These are phyloP conservation scores for Xiphophorus hellerii DNA, from an alignment of 2,113 vertebrate genomes.

Conservation along the genomic window DNA sequence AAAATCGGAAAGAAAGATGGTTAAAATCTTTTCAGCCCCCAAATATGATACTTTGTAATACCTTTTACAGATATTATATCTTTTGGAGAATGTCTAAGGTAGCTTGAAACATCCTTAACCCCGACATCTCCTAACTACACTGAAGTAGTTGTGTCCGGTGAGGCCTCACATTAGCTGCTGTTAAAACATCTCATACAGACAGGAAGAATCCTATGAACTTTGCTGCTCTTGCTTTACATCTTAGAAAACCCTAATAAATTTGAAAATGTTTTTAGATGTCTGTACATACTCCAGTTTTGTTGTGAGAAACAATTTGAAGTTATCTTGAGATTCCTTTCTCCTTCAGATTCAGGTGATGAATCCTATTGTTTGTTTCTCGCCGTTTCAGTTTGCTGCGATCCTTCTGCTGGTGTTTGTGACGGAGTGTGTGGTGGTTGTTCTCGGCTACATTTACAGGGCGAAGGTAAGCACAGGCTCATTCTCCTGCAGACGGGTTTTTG, in stretches of 20 bases:
- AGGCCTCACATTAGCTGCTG: too few relatives aligned
- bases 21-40: neutral
- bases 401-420: constrained; percentile 95
- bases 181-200: neutral
- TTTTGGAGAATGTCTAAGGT: too few relatives aligned
- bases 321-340: too few relatives aligned
- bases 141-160: too few relatives aligned
- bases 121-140: too few relatives aligned
- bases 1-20: neutral
- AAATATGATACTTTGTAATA: neutral
- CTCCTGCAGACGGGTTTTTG: neutral
- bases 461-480: constrained; percentile 83
- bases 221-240: neutral
- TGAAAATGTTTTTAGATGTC: neutral
- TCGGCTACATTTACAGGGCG: constrained; percentile 97
- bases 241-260: neutral
- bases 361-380: constrained; percentile 18
- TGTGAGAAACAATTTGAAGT: too few relatives aligned
- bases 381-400: constrained; percentile 93
- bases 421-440: constrained; percentile 94
- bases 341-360: too few relatives aligned
- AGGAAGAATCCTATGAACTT: neutral
- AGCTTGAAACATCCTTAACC: too few relatives aligned
- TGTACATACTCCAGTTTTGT: neutral
- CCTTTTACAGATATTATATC: neutral